Percentiles rank a stretch among this genome's conserved stretches.
phyloP scores from a whole-genome alignment of 2,113 vertebrate genomes.

The Embiotoca jacksoni region DNA sequence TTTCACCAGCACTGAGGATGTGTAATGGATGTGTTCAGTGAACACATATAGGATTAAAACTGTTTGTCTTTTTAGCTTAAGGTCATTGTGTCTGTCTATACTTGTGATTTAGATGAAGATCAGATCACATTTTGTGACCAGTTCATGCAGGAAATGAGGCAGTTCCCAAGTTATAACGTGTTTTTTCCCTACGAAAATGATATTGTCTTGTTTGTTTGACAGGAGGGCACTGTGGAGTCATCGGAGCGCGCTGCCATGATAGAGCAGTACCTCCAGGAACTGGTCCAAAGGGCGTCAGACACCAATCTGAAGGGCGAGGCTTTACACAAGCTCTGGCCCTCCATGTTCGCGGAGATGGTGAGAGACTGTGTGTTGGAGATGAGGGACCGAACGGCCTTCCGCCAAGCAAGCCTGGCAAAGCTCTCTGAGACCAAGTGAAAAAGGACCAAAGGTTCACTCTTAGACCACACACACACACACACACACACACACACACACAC shows the following conservation, averaged over 20 bases:
- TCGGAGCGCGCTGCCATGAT: slow-evolving; percentile 72
- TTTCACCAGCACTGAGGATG: too few relatives aligned
- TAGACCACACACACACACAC: slow-evolving; percentile 15
- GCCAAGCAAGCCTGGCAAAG: slow-evolving; percentile 89
- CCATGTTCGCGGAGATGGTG: slow-evolving; percentile 95
- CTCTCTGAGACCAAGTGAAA: slow-evolving; percentile 82
- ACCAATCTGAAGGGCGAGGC: slow-evolving; percentile 93
- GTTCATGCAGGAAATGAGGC: too few relatives aligned
- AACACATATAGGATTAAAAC: too few relatives aligned
- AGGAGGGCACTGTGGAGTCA: slow-evolving; percentile 77
- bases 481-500: slow-evolving; percentile 30
- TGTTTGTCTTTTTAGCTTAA: too few relatives aligned
- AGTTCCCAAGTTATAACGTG: too few relatives aligned
- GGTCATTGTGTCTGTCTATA: too few relatives aligned
- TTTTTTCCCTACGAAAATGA: too few relatives aligned
- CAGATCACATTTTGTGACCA: too few relatives aligned
- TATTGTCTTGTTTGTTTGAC: slow-evolving; percentile 18
- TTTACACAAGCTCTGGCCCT: slow-evolving; percentile 96
- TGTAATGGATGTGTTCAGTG: too few relatives aligned
- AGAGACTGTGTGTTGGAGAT: slow-evolving; percentile 94
- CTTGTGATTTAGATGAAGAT: too few relatives aligned
- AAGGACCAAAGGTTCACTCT: slow-evolving; percentile 52
- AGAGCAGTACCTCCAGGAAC: slow-evolving; percentile 87
- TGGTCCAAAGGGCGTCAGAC: slow-evolving; percentile 89
- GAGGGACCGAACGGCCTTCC: slow-evolving; percentile 88